Evolutionary conservation across 2,888 invertebrate genomes (phyloP).

Genomic region (Nymphalis urticae): DNA sequence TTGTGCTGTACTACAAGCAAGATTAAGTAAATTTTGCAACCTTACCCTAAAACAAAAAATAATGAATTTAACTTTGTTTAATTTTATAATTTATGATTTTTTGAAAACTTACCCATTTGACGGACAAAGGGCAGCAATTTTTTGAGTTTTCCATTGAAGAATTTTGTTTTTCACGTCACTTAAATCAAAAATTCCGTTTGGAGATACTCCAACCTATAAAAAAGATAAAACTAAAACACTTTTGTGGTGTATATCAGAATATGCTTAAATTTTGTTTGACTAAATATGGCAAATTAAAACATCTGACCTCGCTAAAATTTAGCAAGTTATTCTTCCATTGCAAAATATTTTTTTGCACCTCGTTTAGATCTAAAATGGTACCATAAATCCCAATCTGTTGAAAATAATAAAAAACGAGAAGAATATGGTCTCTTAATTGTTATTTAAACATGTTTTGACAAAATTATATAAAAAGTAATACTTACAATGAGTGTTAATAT

Average conservation of each 20-base stretch:
- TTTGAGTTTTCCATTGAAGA: conserved; percentile 75
- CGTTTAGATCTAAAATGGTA: conserved; percentile 66
- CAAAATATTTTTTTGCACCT: conserved; percentile 67
- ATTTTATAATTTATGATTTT: background rate
- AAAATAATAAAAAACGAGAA: conserved; percentile 33
- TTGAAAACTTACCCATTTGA: conserved; percentile 63
- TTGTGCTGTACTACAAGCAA: conserved; percentile 85
- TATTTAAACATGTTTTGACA: background rate
- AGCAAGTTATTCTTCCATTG: conserved; percentile 70
- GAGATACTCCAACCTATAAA: conserved; percentile 62
- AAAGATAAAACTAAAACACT: conserved; percentile 3
- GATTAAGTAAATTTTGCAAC: conserved; percentile 80
- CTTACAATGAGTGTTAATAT: conserved; percentile 59
- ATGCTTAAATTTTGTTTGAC: background rate
- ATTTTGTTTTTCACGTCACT: conserved; percentile 75
- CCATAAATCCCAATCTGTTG: conserved; percentile 65
- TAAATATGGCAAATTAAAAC: conserved; percentile 26
- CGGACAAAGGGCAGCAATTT: conserved; percentile 69
- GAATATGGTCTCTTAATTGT: conserved; percentile 22
- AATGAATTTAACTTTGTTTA: background rate
- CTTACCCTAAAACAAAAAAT: conserved; percentile 53
- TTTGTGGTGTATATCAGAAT: background rate
- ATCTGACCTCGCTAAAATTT: conserved; percentile 72
- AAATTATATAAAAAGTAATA: conserved; percentile 16
- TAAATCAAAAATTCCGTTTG: conserved; percentile 72